Conservation (phyloP, 1,140 invertebrate genomes). For the Drosophila lini region DNA sequence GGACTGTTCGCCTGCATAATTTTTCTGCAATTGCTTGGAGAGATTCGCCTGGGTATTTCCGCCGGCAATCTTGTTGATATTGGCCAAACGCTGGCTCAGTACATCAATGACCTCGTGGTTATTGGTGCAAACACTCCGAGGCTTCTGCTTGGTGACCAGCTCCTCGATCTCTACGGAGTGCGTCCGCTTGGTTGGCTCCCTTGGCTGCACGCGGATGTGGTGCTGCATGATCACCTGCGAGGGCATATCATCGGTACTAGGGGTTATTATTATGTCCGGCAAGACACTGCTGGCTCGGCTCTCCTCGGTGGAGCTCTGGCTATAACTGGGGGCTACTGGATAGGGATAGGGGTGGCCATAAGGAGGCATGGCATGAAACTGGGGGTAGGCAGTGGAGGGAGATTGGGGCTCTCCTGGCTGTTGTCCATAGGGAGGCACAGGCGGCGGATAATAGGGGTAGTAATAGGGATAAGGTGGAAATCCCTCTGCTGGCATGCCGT, state of each 20-base stretch:
- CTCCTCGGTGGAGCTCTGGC: conserved; percentile 66
- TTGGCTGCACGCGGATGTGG: conserved; percentile 71
- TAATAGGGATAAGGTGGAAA: conserved; percentile 73
- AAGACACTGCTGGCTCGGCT: conserved; percentile 74
- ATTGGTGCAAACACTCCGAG: conserved; percentile 57
- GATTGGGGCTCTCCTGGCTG: conserved; percentile 24
- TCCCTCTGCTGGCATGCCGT: conserved; percentile 50
- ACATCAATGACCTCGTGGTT: conserved; percentile 76
- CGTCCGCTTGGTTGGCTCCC: conserved; percentile 61
- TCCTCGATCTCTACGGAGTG: conserved; percentile 78
- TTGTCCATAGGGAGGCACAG: conserved; percentile 48
- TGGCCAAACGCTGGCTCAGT: conserved; percentile 63
- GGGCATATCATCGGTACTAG: conserved; percentile 78
- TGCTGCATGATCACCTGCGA: conserved; percentile 77
- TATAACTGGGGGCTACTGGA: conserved; percentile 73
- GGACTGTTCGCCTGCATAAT: conserved; percentile 73
- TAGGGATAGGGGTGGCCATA: conserved; percentile 71
- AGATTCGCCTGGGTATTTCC: conserved; percentile 69
- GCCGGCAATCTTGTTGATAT: conserved; percentile 67
- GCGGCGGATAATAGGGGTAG: conserved; percentile 71
- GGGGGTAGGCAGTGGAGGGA: conserved; percentile 37
- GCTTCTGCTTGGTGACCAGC: conserved; percentile 47
- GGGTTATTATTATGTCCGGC: conserved; percentile 80
- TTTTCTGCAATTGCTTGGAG: conserved; percentile 71
- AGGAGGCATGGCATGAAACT: conserved; percentile 56